Percentiles rank a stretch among this genome's conserved stretches.
These are phyloP conservation scores for Drosophila robusta DNA, from an alignment of 2,888 invertebrate genomes.

Conservation along the genomic window DNA sequence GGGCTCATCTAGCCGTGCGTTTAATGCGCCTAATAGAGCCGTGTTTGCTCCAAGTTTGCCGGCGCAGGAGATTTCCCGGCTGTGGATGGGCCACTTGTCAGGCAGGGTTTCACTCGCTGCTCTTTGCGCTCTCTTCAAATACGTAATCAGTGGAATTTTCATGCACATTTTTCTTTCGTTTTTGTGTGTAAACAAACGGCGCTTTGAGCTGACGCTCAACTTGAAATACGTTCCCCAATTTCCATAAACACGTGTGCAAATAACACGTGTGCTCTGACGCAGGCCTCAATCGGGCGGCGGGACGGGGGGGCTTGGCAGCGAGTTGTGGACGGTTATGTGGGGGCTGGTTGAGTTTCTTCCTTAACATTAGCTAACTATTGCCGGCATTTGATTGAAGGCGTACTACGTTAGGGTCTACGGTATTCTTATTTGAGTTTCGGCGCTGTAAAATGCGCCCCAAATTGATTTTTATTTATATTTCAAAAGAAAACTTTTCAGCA, in stretches of 20 bases:
- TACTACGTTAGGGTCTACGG: conserved; percentile 12
- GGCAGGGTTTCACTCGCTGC: conserved; percentile 13
- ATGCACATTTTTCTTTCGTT: conserved; percentile 68
- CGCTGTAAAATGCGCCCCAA: conserved; percentile 68
- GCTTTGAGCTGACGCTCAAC: conserved; percentile 67
- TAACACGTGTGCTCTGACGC: conserved; percentile 69
- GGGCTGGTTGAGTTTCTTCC: conserved; percentile 24
- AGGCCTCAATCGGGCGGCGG: conserved; percentile 1
- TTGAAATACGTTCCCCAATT: conserved; percentile 80
- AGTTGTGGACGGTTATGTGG: background rate
- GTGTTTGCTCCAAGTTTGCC: conserved; percentile 68
- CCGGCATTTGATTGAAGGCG: conserved; percentile 56
- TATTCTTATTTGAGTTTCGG: conserved; percentile 66
- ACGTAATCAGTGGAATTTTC: conserved; percentile 78
- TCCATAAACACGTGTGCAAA: conserved; percentile 83
- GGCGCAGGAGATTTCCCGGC: background rate
- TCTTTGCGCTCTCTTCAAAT: conserved; percentile 57
- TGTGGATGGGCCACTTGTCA: conserved; percentile 26
- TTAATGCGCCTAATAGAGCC: conserved; percentile 75
- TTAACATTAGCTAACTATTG: conserved; percentile 71
- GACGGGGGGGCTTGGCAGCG: background rate
- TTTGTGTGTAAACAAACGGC: conserved; percentile 57
- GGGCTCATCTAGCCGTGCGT: conserved; percentile 52
- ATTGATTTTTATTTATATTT: conserved; percentile 77
- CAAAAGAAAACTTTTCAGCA: conserved; percentile 69